These are phyloP conservation scores for Melikaiella ostensackeni DNA, from an alignment of 2,888 invertebrate genomes.

Conservation along the genomic window DNA sequence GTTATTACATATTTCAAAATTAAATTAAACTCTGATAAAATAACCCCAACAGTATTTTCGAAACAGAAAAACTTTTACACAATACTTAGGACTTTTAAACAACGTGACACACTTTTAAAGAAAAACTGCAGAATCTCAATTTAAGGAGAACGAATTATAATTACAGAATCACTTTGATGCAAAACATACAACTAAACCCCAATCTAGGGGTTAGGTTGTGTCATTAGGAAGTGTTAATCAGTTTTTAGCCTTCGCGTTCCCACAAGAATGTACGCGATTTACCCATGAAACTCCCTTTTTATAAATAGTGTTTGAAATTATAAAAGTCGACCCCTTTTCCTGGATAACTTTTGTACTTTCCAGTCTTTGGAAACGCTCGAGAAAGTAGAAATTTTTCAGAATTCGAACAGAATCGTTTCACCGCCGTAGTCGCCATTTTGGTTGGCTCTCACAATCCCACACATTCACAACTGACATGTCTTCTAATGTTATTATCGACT, in stretches of 20 bases:
- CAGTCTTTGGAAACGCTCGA: background rate
- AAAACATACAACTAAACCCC: background rate
- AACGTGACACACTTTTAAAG: background rate
- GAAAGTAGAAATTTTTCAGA: background rate
- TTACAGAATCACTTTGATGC: constrained; percentile 23
- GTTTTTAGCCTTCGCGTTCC: background rate
- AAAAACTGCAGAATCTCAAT: background rate
- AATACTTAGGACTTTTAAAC: no score
- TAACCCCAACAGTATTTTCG: background rate
- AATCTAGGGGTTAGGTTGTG: constrained; percentile 2
- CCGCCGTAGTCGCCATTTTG: constrained; percentile 69
- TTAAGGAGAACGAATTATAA: background rate
- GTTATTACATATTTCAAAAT: no score
- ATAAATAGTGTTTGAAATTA: background rate
- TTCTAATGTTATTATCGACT: constrained; percentile 74
- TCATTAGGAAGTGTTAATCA: background rate
- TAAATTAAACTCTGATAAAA: no score
- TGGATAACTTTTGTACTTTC: background rate
- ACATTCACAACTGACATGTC: constrained; percentile 70
- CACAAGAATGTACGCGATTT: background rate
- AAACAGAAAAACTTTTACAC: background rate
- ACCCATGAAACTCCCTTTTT: background rate
- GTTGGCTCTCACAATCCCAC: constrained; percentile 49
- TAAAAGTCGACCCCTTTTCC: background rate
- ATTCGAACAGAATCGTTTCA: background rate